These are phyloP conservation scores for Micronycteris hirsuta DNA, from an alignment of 2,113 vertebrate species.

Conservation along the genomic window DNA sequence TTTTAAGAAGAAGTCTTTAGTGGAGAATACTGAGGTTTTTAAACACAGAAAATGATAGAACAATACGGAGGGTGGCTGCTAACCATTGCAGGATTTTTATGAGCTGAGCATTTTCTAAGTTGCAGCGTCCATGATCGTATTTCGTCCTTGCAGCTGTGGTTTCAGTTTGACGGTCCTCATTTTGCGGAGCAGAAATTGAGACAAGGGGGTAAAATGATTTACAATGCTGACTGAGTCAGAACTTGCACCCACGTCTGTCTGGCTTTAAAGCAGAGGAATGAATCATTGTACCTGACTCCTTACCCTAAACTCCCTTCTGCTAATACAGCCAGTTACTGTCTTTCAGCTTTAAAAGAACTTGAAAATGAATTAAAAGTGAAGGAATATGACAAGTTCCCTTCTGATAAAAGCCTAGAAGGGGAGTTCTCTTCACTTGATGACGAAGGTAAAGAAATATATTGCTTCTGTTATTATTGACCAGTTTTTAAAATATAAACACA, in stretches of 20 bases:
- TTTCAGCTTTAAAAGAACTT: conserved; percentile 10
- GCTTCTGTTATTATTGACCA: not conserved
- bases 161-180: not conserved
- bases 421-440: accelerated
- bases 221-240: not conserved
- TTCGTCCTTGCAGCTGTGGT: not conserved
- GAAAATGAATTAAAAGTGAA: not conserved
- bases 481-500: not conserved
- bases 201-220: not conserved
- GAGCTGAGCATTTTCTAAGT: not conserved
- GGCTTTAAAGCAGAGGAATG: not conserved
- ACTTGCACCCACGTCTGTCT: not conserved
- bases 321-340: not conserved
- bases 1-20: not conserved
- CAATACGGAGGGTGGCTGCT: not conserved
- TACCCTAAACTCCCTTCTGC: not conserved
- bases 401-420: not conserved
- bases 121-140: not conserved
- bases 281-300: not conserved
- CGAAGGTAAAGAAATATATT: conserved; percentile 40
- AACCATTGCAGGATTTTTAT: not conserved
- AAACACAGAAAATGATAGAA: not conserved
- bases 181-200: not conserved
- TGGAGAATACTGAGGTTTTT: not conserved
- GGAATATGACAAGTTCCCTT: not conserved